These are phyloP conservation scores for Phoeniculus purpureus DNA, from an alignment of 2,797 vertebrate species.

Conservation along the genomic window DNA sequence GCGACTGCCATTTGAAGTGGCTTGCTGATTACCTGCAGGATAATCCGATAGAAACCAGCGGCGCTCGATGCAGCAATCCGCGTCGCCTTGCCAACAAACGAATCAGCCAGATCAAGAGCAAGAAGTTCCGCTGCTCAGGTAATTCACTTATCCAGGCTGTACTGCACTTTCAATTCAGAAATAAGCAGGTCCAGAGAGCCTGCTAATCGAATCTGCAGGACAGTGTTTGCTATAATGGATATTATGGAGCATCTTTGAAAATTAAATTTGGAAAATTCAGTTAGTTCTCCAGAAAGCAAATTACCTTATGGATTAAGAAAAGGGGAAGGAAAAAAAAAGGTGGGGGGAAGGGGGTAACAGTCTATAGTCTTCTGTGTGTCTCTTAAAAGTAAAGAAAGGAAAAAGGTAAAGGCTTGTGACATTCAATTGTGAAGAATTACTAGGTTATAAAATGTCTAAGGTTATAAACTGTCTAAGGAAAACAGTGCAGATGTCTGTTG, in stretches of 20 bases:
- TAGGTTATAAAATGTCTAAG: not conserved
- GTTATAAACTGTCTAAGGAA: not conserved
- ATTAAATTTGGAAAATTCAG: constrained; percentile 83
- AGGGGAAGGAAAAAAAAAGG: not conserved
- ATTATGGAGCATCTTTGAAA: constrained; percentile 79
- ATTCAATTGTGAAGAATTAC: not conserved
- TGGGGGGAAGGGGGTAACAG: not conserved
- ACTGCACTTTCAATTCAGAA: constrained; percentile 65
- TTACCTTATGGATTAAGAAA: constrained; percentile 76
- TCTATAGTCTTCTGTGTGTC: not conserved
- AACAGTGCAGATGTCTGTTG: not conserved
- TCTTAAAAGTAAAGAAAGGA: not conserved
- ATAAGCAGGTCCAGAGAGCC: constrained; percentile 76
- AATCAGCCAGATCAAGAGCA: constrained; percentile 99
- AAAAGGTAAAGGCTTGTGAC: not conserved
- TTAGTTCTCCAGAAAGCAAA: constrained; percentile 81
- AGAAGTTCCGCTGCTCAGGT: constrained; percentile 99
- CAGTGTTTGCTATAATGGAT: constrained; percentile 77
- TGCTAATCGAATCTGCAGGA: constrained; percentile 80
- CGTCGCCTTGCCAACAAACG: constrained; percentile 97
- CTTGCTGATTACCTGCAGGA: constrained; percentile 97
- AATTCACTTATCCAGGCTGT: constrained; percentile 77
- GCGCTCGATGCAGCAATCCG: constrained; percentile 95
- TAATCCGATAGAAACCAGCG: constrained; percentile 99
- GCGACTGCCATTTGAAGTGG: constrained; percentile 99